Evolutionary conservation across 2,797 vertebrate species (phyloP).

Genomic region (Manis javanica): DNA sequence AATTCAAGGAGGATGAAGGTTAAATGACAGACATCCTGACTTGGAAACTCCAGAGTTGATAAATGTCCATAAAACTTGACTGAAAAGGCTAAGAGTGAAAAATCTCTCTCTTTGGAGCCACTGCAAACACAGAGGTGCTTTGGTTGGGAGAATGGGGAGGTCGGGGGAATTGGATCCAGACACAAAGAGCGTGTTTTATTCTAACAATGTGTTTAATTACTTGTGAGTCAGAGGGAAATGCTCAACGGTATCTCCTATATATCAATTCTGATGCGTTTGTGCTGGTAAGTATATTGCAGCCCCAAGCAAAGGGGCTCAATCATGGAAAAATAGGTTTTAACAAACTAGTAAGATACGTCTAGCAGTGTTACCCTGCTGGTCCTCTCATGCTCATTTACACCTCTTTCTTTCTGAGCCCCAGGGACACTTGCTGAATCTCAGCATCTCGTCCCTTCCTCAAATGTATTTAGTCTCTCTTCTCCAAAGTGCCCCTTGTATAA

Average conservation of each 20-base stretch:
- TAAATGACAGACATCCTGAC: conserved; percentile 77
- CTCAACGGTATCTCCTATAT: conserved; percentile 57
- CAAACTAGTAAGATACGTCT: conserved; percentile 60
- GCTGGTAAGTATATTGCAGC: conserved; percentile 69
- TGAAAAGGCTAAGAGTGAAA: conserved; percentile 63
- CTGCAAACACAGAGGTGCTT: conserved; percentile 54
- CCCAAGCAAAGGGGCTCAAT: conserved; percentile 78
- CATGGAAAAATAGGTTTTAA: conserved; percentile 59
- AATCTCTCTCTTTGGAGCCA: conserved; percentile 55
- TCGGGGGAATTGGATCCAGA: neutral
- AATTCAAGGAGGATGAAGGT: conserved; percentile 82
- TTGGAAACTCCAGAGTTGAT: conserved; percentile 71
- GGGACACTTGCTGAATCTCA: neutral
- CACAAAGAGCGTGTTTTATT: conserved; percentile 58
- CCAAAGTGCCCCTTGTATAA: neutral
- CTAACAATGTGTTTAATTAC: conserved; percentile 78
- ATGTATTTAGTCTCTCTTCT: neutral
- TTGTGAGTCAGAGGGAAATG: conserved; percentile 73
- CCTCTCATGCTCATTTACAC: neutral
- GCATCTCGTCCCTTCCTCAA: neutral
- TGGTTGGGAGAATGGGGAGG: neutral
- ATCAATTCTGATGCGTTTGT: conserved; percentile 76
- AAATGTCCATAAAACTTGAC: conserved; percentile 69
- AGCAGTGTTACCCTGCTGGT: conserved; percentile 6
- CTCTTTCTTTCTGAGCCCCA: neutral